Evolutionary conservation across 2,797 vertebrate species (phyloP), one percentile per base, ranked within the genome.

Genomic region (Hippocampus kuda): DNA sequence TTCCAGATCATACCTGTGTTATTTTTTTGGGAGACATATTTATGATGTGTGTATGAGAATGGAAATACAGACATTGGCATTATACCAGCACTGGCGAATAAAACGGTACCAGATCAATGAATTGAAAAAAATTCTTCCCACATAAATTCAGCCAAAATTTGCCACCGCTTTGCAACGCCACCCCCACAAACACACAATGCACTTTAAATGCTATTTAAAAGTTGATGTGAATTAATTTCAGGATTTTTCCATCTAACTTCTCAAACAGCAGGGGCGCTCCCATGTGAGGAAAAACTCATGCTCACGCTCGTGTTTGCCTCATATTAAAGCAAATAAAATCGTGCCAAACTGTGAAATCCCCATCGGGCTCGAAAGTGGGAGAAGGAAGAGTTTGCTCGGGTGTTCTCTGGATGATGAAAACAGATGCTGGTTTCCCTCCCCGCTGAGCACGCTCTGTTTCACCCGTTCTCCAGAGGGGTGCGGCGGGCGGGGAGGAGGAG

Each of bases 361-460:
- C 24, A n/a, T 22, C 61, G 34, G 30, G 56, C 13, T 30, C 12
- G 13, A 59, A 16, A 59, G 26, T 26, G 27, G 8, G 66, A 53
- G 30, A 64, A 44, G 20, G 68, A n/a, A 63, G 63, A 64, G 48
- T 27, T 66, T 44, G 63, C 24, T 27, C 2, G 41, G 63, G 42
- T 16, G 42, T 46, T 44, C n/a, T 59, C 24, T 62, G 1, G 65
- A 64, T 67, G 67, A 70, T 69, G 70, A 70, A 72, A 73, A 75
- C 70, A 66, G 64, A 66, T 20, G 0, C 62, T 53, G 42, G 56
- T 70, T 72, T 49, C 65, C 64, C 65, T 69, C 67, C 61, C 64
- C 13, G 57, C 66, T 59, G 64, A 74, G 68, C 13, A 0, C n/a
- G 34, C 67, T 68, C 63, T 44, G 57, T 68, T 60, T 60, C 65